These are phyloP conservation scores for Sturnira hondurensis DNA, from an alignment of 2,113 vertebrate genomes.

Conservation along the genomic window DNA sequence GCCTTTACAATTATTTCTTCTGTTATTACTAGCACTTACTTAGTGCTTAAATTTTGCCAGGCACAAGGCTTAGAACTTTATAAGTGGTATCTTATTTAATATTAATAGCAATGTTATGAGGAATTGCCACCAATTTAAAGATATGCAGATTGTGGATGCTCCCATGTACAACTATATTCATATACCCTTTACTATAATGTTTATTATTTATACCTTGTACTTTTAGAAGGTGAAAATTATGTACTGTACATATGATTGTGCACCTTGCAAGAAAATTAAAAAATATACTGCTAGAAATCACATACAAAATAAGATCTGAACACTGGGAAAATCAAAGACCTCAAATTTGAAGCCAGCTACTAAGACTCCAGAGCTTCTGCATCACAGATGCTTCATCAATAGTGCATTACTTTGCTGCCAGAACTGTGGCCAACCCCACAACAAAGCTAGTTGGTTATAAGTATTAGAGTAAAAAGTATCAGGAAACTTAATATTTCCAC, in stretches of 20 bases:
- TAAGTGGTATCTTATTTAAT: neutral
- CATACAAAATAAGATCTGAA: neutral
- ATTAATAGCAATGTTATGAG: neutral
- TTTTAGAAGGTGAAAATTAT: conserved; percentile 40
- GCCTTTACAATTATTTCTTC: neutral
- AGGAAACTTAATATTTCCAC: neutral
- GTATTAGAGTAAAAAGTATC: neutral
- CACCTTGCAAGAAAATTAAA: conserved; percentile 66
- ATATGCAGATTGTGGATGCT: neutral
- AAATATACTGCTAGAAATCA: conserved; percentile 4
- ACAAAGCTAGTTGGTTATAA: neutral
- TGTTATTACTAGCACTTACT: neutral
- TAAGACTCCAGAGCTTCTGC: neutral
- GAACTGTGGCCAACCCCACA: neutral
- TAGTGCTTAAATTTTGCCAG: neutral
- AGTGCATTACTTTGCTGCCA: neutral
- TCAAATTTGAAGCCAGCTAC: neutral
- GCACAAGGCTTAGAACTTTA: neutral
- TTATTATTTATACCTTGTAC: conserved; percentile 37
- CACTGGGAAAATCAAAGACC: too few relatives aligned
- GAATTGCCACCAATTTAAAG: neutral
- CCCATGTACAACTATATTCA: neutral
- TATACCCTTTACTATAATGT: neutral
- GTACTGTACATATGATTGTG: conserved; percentile 5
- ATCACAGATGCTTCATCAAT: neutral